A percentile compares a stretch with the other conserved stretches of the same genome.
Evolutionary conservation across 2,113 vertebrate species (phyloP).

Genomic region (Eudorcas thomsonii): DNA sequence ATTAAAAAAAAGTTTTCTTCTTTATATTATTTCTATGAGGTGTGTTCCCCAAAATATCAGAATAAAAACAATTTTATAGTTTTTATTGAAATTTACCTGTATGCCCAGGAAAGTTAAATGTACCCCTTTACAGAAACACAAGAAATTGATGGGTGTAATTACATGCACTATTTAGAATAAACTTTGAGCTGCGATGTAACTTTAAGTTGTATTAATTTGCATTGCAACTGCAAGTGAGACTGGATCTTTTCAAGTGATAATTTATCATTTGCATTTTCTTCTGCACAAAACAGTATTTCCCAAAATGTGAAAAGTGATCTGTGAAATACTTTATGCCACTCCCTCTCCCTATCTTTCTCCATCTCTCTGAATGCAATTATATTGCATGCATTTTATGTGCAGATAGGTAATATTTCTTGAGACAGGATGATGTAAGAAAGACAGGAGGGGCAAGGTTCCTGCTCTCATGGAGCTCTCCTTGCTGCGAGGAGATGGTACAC

Average conservation of each 20-base stretch:
- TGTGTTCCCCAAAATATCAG: neutral
- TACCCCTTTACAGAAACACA: neutral
- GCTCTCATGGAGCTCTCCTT: neutral
- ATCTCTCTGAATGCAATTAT: neutral
- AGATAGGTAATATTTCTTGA: neutral
- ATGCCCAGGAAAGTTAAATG: neutral
- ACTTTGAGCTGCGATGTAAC: neutral
- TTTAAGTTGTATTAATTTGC: neutral
- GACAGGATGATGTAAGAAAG: neutral
- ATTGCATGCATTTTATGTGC: neutral
- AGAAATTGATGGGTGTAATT: neutral
- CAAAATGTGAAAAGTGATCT: neutral
- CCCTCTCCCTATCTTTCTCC: neutral
- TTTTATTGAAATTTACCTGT: neutral
- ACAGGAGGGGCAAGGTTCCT: neutral
- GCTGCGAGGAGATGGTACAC: neutral
- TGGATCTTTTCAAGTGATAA: neutral
- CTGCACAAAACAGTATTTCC: neutral
- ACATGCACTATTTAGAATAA: neutral
- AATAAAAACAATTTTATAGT: neutral
- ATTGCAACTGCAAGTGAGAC: neutral
- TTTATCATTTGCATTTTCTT: conserved; percentile 31
- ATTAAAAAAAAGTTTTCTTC: neutral
- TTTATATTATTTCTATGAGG: neutral
- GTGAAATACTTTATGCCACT: neutral